These are phyloP conservation scores for Elaphurus davidianus DNA, from an alignment of 2,113 vertebrate genomes.

Conservation along the genomic window DNA sequence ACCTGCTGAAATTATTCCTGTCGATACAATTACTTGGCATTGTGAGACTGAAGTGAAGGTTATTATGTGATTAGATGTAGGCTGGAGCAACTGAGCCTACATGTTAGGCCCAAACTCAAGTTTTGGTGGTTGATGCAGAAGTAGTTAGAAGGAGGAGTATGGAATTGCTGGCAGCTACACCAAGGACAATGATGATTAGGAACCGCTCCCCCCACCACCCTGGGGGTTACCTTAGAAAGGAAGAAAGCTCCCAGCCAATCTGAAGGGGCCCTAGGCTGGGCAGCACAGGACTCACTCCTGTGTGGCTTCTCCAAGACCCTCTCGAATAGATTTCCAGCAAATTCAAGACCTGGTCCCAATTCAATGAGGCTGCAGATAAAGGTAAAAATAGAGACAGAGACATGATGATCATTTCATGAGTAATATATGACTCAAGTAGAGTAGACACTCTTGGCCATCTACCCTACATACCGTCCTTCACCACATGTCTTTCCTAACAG, in stretches of 20 bases:
- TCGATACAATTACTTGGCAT: background rate
- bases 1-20: background rate
- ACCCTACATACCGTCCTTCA: background rate
- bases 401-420: background rate
- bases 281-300: background rate
- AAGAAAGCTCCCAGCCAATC: background rate
- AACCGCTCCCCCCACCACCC: accelerated
- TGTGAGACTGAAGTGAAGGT: background rate
- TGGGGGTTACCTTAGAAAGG: background rate
- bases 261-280: background rate
- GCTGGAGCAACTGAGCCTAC: background rate
- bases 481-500: background rate
- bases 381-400: background rate
- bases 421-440: background rate
- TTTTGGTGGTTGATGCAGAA: background rate
- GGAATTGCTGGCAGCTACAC: background rate
- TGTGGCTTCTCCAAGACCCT: background rate
- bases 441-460: background rate
- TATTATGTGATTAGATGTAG: background rate
- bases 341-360: background rate
- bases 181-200: background rate
- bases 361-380: background rate
- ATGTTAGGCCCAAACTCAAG: background rate
- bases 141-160: background rate
- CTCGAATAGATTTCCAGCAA: slow-evolving; percentile 8